phyloP scores from a whole-genome alignment of 2,113 vertebrate genomes.

The Chloropsis hardwickii region DNA sequence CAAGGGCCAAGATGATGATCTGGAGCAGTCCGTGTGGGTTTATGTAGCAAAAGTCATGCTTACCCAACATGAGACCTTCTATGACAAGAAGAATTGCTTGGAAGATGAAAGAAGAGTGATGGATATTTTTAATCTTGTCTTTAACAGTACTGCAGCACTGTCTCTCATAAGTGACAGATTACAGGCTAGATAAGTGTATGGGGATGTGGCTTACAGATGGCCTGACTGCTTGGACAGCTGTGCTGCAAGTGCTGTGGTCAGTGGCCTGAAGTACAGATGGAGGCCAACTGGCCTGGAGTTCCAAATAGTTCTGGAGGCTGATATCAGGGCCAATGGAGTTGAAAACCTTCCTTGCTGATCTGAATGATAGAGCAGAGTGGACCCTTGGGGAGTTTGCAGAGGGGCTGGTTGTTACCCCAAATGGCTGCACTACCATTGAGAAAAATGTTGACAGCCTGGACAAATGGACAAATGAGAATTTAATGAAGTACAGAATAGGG shows the following conservation, averaged over 20 bases:
- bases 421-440: background rate
- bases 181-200: background rate
- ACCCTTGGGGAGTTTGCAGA: rapidly evolving
- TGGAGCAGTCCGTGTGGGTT: background rate
- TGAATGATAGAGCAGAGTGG: background rate
- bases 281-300: background rate
- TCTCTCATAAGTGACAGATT: background rate
- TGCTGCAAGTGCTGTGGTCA: background rate
- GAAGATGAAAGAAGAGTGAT: background rate
- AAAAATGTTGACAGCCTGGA: background rate
- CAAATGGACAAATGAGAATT: background rate
- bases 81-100: background rate
- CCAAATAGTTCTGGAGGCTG: background rate
- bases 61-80: background rate
- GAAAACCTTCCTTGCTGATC: background rate
- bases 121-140: background rate
- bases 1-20: background rate
- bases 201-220: background rate
- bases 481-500: background rate
- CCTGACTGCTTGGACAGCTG: background rate
- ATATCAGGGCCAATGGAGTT: background rate
- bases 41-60: background rate
- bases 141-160: background rate
- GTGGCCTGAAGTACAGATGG: background rate
- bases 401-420: background rate